These are phyloP conservation scores for Malacoctenus gilli DNA, from an alignment of 2,797 vertebrate genomes.

Conservation along the genomic window DNA sequence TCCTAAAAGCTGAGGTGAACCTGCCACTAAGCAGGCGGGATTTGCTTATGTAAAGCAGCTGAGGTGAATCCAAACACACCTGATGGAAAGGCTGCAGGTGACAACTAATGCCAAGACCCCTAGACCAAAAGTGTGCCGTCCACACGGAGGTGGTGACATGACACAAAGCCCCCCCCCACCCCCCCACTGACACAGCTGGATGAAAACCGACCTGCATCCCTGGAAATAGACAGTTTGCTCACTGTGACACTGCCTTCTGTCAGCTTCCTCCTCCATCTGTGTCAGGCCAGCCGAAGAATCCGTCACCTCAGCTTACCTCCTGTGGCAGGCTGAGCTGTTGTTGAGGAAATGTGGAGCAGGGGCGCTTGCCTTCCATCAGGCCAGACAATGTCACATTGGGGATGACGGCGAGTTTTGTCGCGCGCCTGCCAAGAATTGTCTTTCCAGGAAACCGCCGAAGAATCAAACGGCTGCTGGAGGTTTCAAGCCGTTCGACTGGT, in stretches of 20 bases:
- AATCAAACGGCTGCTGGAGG: neutral
- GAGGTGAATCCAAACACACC: no score
- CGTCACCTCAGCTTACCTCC: slow-evolving; percentile 13
- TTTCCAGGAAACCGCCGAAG: neutral
- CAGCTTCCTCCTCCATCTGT: slow-evolving; percentile 13
- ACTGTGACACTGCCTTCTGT: slow-evolving; percentile 13
- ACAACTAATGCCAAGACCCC: no score
- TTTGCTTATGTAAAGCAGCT: neutral
- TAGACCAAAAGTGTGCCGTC: neutral
- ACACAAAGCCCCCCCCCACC: neutral
- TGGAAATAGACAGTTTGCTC: slow-evolving; percentile 1
- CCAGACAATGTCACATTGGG: neutral
- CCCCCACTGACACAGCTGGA: neutral
- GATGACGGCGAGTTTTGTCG: neutral
- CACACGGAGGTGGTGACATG: neutral
- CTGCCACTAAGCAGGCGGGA: neutral
- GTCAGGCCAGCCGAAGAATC: slow-evolving; percentile 2
- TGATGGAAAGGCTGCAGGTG: no score
- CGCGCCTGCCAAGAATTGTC: no score
- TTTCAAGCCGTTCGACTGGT: neutral
- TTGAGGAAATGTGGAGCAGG: slow-evolving; percentile 11
- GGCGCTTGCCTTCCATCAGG: neutral
- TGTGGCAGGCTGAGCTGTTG: neutral
- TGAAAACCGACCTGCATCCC: slow-evolving; percentile 11
- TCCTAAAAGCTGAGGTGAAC: neutral